phyloP scores from a whole-genome alignment of 2,113 vertebrate species.

The Gallinago jamesoni region DNA sequence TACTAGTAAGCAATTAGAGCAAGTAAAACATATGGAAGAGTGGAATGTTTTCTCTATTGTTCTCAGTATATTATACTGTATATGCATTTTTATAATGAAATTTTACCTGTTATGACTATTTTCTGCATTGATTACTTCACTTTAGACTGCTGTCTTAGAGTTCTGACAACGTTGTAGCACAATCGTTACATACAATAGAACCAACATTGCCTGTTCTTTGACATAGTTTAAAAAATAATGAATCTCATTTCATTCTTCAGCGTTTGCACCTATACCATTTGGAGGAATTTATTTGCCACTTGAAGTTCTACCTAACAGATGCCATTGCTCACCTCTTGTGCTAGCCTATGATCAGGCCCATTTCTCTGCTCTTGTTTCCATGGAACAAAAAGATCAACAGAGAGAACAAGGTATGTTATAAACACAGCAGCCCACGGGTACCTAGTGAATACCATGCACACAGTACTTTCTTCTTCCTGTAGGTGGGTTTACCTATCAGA shows the following conservation, averaged over 20 bases:
- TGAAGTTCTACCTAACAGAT: conserved; percentile 96
- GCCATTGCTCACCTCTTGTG: conserved; percentile 97
- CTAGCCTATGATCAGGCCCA: conserved; percentile 98
- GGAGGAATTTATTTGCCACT: conserved; percentile 96
- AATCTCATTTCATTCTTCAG: conserved; percentile 67
- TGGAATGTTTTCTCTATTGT: not conserved
- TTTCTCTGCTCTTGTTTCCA: conserved; percentile 97
- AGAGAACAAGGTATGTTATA: conserved; percentile 89
- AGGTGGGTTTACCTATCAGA: not conserved
- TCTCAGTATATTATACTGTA: not conserved
- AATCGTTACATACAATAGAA: not conserved
- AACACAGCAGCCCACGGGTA: not conserved
- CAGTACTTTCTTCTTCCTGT: not conserved
- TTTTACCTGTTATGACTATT: not conserved
- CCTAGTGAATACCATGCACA: not conserved
- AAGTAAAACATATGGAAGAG: not conserved
- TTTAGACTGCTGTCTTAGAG: not conserved
- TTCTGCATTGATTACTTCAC: not conserved
- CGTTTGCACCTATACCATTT: conserved; percentile 95
- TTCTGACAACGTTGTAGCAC: not conserved
- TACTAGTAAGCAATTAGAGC: not conserved
- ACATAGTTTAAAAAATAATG: not conserved
- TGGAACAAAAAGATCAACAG: conserved; percentile 98
- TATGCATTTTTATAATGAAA: not conserved
- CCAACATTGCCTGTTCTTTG: not conserved